Base-by-base conservation (phyloP, 2,113 vertebrate species). In the Scalopus aquaticus region DNA sequence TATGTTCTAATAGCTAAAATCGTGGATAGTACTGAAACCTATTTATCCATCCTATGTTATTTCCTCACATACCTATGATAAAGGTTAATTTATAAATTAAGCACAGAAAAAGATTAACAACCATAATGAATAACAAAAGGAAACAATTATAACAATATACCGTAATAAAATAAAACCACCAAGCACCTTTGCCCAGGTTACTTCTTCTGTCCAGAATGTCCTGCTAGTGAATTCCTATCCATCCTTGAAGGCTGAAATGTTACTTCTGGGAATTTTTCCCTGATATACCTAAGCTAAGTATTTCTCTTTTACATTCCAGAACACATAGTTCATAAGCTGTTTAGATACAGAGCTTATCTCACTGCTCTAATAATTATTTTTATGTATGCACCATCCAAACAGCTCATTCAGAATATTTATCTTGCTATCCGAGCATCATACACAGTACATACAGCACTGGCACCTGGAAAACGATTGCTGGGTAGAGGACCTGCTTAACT, bases 301-400 rank as follows among this genome's bases (percentile, higher is more conserved):
- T 42, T 89, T 83, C 60, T 94, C 58, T 69, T 70, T 32, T 46
- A 32, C 72, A 94, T 94, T 90, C 70, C 70, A 84, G 39, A 70
- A 78, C 60, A 70, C 30, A 16, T 67, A 77, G 70, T 84, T 90
- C 51, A 84, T 32, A 62, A 20, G 22, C 19, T 42, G 37, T 90
- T 77, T 83, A 88, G 58, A 81, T 56, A 39, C 32, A 89, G 9
- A 69, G 28, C n/a, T 90, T 83, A 89, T 77, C 62, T 90, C 70
- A 94, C 28, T 90, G 79, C 26, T 84, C 13, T 84, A 90, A 89
- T 90, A 37, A 92, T 30, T 76, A 17, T 89, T 89, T 94, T 89
- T 49, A 69, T 69, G 54, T 49, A 54, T 62, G 39, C 49, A 89
- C 32, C 58, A 60, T 82, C 60, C 10, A 81, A 74, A 88, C 9